Evolutionary conservation across 2,888 invertebrate species (phyloP).

Genomic region (Stratiomys singularior): DNA sequence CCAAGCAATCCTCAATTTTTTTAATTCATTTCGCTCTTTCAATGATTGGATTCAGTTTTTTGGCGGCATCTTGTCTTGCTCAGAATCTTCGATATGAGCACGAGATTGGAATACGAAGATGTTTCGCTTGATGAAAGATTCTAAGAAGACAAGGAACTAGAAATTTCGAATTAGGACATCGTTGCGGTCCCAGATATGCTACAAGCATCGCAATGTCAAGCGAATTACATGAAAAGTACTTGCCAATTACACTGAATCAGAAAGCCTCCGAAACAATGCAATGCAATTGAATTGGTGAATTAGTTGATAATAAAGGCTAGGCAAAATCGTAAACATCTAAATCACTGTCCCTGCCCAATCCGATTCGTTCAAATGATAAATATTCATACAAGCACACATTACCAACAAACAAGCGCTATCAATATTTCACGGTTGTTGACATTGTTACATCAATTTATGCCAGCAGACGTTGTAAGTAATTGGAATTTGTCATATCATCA

Average conservation of each 20-base stretch:
- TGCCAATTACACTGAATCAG: no score
- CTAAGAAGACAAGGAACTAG: neutral
- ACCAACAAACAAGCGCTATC: neutral
- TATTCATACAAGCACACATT: neutral
- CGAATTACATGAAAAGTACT: no score
- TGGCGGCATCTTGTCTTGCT: neutral
- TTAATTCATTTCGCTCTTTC: neutral
- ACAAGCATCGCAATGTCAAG: no score
- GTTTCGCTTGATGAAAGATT: neutral
- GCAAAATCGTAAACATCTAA: no score
- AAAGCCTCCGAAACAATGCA: no score
- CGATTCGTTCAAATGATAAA: neutral
- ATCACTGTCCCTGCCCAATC: no score
- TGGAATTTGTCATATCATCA: slow-evolving; percentile 8
- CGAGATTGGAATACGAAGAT: neutral
- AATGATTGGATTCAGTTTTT: neutral
- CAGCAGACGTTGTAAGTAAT: slow-evolving; percentile 14
- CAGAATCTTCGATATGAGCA: neutral
- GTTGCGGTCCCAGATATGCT: no score
- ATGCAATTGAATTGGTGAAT: no score
- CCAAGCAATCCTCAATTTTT: neutral
- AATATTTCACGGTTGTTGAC: neutral
- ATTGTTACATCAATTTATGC: slow-evolving; percentile 8
- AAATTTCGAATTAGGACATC: neutral
- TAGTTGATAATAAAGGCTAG: no score